These are phyloP conservation scores for Hemibagrus guttatus DNA, from an alignment of 2,797 vertebrate genomes.

Conservation along the genomic window DNA sequence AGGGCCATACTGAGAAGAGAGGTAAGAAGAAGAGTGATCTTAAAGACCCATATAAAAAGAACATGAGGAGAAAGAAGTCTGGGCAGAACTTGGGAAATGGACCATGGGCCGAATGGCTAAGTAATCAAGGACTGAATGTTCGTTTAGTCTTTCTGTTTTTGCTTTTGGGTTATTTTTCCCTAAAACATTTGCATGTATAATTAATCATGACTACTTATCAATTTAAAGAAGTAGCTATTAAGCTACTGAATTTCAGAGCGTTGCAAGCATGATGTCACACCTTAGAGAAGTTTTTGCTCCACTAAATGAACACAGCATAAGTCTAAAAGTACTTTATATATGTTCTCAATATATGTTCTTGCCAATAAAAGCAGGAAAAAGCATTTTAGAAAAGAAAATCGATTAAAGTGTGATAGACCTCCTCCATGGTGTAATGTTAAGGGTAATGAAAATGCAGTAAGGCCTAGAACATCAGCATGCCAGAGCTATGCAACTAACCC, in stretches of 20 bases:
- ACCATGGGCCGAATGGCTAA: not conserved
- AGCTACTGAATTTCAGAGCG: not conserved
- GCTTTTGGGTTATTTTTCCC: not conserved
- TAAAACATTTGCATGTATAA: not conserved
- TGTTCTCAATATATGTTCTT: not conserved
- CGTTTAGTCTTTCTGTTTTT: not conserved
- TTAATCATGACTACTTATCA: not conserved
- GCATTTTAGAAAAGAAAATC: not conserved
- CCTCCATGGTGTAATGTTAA: not conserved
- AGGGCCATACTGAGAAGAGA: not conserved
- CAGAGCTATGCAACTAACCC: not conserved
- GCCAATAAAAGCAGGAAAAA: not conserved
- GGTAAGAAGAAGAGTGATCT: not conserved
- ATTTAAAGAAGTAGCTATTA: not conserved
- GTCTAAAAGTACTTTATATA: not conserved
- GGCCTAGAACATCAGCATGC: not conserved
- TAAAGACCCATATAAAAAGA: not conserved
- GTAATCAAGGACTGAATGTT: not conserved
- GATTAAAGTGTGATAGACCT: not conserved
- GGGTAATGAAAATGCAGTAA: conserved; percentile 28
- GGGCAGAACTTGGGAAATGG: not conserved
- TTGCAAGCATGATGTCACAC: not conserved
- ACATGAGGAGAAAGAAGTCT: not conserved
- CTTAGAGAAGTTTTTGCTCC: not conserved
- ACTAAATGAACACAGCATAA: not conserved